A percentile compares a stretch with the other conserved stretches of the same genome.
These are phyloP conservation scores for Macropodus opercularis DNA, from an alignment of 2,797 vertebrate species.

Conservation along the genomic window DNA sequence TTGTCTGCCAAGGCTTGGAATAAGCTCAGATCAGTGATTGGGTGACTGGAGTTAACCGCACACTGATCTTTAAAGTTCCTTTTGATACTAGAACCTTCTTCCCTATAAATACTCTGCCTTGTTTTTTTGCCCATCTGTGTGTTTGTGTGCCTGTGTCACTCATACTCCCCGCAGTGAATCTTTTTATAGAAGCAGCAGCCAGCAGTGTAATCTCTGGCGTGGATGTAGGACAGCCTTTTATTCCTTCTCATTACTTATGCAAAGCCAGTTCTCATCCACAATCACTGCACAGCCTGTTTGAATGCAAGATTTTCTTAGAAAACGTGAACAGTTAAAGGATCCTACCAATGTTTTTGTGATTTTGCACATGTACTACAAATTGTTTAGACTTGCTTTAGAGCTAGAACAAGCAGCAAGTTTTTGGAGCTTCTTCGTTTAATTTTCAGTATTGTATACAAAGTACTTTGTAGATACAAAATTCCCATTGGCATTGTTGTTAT, in stretches of 20 bases:
- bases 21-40: slow-evolving; percentile 52
- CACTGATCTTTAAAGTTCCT: slow-evolving; percentile 49
- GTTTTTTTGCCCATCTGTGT: slow-evolving; percentile 51
- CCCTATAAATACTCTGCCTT: slow-evolving; percentile 63
- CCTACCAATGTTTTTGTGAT: not conserved
- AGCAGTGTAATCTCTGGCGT: slow-evolving; percentile 74
- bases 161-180: slow-evolving; percentile 69
- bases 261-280: slow-evolving; percentile 67
- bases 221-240: slow-evolving; percentile 75
- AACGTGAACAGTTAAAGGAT: slow-evolving; percentile 29
- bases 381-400: too few relatives aligned
- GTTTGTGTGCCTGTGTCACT: slow-evolving; percentile 60
- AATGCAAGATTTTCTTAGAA: slow-evolving; percentile 41
- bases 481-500: too few relatives aligned
- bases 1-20: slow-evolving; percentile 49
- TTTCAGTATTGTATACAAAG: too few relatives aligned
- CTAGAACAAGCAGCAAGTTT: too few relatives aligned
- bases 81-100: slow-evolving; percentile 57
- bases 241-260: slow-evolving; percentile 72
- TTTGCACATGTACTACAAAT: not conserved
- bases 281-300: slow-evolving; percentile 53
- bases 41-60: slow-evolving; percentile 49
- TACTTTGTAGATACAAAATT: too few relatives aligned
- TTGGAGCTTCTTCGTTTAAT: too few relatives aligned
- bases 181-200: slow-evolving; percentile 78